These are phyloP conservation scores for Oligia fasciuncula DNA, from an alignment of 2,888 invertebrate species.

Conservation along the genomic window DNA sequence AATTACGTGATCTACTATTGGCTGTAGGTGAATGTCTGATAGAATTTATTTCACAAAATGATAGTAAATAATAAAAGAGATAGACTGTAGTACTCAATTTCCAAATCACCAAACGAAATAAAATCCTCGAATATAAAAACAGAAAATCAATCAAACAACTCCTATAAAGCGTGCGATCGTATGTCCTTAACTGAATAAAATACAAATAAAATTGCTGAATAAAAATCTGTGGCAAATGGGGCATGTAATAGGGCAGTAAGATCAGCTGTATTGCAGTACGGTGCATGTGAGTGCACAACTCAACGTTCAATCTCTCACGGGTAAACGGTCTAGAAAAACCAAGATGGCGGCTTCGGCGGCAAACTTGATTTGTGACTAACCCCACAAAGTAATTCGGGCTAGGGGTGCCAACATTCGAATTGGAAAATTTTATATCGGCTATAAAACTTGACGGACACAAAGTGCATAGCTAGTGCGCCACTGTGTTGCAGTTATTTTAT, in stretches of 20 bases:
- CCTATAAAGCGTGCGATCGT: conserved; percentile 1
- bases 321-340: conserved; percentile 75
- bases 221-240: conserved; percentile 54
- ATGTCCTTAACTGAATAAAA: conserved; percentile 35
- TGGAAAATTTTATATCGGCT: conserved; percentile 75
- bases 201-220: conserved; percentile 28
- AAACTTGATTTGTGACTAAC: conserved; percentile 82
- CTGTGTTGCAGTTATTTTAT: conserved; percentile 17
- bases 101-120: background rate
- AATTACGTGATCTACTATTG: background rate
- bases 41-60: background rate
- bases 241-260: conserved; percentile 64
- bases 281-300: conserved; percentile 66
- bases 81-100: background rate
- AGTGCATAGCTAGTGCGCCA: conserved; percentile 38
- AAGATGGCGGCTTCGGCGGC: conserved; percentile 76
- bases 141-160: conserved; percentile 12
- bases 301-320: conserved; percentile 73
- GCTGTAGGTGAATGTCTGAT: background rate
- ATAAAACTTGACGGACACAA: conserved; percentile 66
- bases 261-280: conserved; percentile 47
- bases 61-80: background rate
- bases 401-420: conserved; percentile 78
- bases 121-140: conserved; percentile 6
- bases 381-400: conserved; percentile 74